Conservation (phyloP, 2,113 vertebrate genomes). For the Willisornis vidua region DNA sequence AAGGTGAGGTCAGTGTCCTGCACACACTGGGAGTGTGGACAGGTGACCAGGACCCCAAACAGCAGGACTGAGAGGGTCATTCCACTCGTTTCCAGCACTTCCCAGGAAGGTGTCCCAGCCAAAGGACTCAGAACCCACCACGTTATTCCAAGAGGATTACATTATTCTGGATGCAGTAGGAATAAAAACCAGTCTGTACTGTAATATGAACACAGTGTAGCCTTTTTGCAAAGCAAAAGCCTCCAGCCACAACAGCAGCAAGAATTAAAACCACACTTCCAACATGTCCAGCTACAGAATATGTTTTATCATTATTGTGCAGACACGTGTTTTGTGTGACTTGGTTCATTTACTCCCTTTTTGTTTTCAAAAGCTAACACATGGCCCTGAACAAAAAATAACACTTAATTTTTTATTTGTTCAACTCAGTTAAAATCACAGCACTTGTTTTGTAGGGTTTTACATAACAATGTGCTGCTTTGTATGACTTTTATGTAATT, state of each 20-base stretch:
- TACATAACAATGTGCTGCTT: conserved; percentile 40
- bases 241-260: conserved; percentile 47
- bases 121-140: background rate
- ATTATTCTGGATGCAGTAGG: background rate
- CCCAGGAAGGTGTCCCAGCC: background rate
- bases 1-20: background rate
- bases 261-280: conserved; percentile 59
- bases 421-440: conserved; percentile 40
- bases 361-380: conserved; percentile 58
- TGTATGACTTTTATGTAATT: conserved; percentile 43
- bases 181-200: background rate
- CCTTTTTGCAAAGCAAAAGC: conserved; percentile 19
- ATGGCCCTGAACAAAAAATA: conserved; percentile 35
- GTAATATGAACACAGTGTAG: background rate
- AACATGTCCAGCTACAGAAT: background rate
- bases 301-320: conserved; percentile 38
- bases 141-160: background rate
- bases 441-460: conserved; percentile 25
- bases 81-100: background rate
- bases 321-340: conserved; percentile 45
- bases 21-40: background rate
- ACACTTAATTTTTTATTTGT: conserved; percentile 39
- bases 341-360: conserved; percentile 53
- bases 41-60: background rate
- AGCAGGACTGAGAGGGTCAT: background rate